Base-by-base conservation (phyloP, 30 jellyfish, hydroid and myxozoan species). In the Turritopsis rubra region DNA sequence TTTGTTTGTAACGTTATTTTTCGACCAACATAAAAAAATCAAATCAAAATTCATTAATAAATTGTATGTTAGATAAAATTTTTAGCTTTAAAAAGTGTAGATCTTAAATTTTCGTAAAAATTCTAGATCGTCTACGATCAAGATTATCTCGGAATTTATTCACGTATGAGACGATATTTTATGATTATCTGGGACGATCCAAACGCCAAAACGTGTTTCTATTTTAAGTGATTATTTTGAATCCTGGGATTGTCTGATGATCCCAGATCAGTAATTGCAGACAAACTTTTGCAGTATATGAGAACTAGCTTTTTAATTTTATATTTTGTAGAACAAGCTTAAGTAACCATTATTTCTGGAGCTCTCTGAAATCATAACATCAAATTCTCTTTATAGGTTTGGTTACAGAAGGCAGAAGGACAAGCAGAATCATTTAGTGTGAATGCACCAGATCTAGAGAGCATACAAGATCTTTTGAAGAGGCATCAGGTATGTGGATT, bases 391-490 rank as follows among this genome's bases (percentile, higher is more conserved):
- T 71, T 81, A 16, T 82, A 92, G 98, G 84, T 92, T 17, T 92
- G 98, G 98, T 83, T 92, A 27, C 98, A 92, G 68, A 75, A 90
- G 26, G 96, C 98, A 72, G 98, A 92, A 84, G 93, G 79, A 65
- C 98, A 92, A 79, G 91, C 96, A 20, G 94, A 93, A 17, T 70
- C 93, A 22, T 92, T 87, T 60, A 83, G 85, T 79, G 85, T 87
- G 73, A 92, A 92, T 79, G 96, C 96, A 27, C 93, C 93, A 0
- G 95, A 92, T 70, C 88, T 77, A 17, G 92, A 92, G 79, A 86
- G 93, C 54, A 90, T 92, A 28, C 86, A 89, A 77, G 96, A 92
- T 65, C 85, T 92, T 54, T 81, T 79, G 73, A 75, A 85, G 41
- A 84, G 86, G 79, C 96, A 92, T 73, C 96, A 92, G 96, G 98